phyloP scores from a whole-genome alignment of 2,888 invertebrate species.

The Digitonthophagus gazella region DNA sequence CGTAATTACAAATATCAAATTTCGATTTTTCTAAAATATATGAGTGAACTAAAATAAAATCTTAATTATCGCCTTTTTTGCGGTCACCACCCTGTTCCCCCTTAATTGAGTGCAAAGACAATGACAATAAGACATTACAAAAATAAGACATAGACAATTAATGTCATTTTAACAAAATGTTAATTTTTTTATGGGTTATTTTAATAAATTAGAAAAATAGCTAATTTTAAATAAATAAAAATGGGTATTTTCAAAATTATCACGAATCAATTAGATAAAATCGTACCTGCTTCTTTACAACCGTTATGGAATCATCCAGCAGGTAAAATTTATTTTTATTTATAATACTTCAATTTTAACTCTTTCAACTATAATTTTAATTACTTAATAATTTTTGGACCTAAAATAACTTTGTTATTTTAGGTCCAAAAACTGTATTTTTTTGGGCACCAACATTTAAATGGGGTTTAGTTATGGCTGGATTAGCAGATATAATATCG shows the following conservation, averaged over 20 bases:
- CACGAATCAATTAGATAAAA: constrained; percentile 67
- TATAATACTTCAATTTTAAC: background rate
- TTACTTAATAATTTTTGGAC: background rate
- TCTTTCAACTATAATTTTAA: background rate
- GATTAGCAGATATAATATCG: constrained; percentile 76
- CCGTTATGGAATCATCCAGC: constrained; percentile 98
- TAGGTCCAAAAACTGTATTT: constrained; percentile 97
- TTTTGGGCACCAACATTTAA: constrained; percentile 98
- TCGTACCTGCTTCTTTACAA: constrained; percentile 75
- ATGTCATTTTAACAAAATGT: background rate
- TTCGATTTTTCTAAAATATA: too few species aligned
- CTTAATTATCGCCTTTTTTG: too few species aligned
- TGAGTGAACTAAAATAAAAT: too few species aligned
- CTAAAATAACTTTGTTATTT: constrained; percentile 37
- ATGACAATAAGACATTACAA: too few species aligned
- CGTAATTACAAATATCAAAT: too few species aligned
- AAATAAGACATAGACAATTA: background rate
- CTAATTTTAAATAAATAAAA: background rate
- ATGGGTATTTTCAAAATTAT: constrained; percentile 64
- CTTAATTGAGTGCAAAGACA: too few species aligned
- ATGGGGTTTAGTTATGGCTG: constrained; percentile 91
- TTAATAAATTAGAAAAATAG: background rate
- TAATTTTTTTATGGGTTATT: too few species aligned
- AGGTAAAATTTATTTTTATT: constrained; percentile 58
- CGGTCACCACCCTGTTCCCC: too few species aligned